Evolutionary conservation across 2,113 vertebrate genomes (phyloP).

Genomic region (Rattus rattus): DNA sequence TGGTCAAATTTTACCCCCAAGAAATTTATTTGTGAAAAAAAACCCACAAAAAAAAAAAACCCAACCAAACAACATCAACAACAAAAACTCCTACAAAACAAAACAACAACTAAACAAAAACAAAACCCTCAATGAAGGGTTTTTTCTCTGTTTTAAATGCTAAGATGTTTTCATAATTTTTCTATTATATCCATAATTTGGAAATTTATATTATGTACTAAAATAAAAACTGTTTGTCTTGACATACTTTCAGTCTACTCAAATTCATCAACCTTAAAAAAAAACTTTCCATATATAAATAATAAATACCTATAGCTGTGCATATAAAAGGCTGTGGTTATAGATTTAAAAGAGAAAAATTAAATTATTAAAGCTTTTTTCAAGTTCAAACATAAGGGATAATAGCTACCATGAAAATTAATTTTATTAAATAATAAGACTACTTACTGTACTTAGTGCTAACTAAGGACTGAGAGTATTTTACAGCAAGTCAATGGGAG

Average conservation of each 20-base stretch:
- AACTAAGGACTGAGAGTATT: slow-evolving; percentile 39
- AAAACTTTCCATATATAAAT: neutral
- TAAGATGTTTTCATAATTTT: slow-evolving; percentile 26
- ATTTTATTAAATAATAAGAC: slow-evolving; percentile 30
- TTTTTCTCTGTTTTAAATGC: slow-evolving; percentile 25
- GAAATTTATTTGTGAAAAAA: slow-evolving; percentile 34
- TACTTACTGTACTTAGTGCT: slow-evolving; percentile 8
- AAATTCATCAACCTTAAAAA: slow-evolving; percentile 22
- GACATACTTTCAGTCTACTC: slow-evolving; percentile 35
- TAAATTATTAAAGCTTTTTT: slow-evolving; percentile 32
- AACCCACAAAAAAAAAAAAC: no score
- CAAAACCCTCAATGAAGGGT: slow-evolving; percentile 31
- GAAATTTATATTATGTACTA: slow-evolving; percentile 47
- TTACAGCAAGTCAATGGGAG: neutral
- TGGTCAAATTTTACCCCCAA: neutral
- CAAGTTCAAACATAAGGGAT: slow-evolving; percentile 35
- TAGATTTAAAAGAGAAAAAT: slow-evolving; percentile 20
- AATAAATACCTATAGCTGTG: neutral
- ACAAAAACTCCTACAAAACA: neutral
- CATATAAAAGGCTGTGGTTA: neutral
- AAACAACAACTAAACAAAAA: neutral
- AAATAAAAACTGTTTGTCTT: neutral
- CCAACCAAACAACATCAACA: neutral
- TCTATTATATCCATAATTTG: slow-evolving; percentile 34
- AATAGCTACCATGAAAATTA: slow-evolving; percentile 26